These are phyloP conservation scores for Homarus gammarus DNA, from an alignment of 2,888 invertebrate genomes.

Conservation along the genomic window DNA sequence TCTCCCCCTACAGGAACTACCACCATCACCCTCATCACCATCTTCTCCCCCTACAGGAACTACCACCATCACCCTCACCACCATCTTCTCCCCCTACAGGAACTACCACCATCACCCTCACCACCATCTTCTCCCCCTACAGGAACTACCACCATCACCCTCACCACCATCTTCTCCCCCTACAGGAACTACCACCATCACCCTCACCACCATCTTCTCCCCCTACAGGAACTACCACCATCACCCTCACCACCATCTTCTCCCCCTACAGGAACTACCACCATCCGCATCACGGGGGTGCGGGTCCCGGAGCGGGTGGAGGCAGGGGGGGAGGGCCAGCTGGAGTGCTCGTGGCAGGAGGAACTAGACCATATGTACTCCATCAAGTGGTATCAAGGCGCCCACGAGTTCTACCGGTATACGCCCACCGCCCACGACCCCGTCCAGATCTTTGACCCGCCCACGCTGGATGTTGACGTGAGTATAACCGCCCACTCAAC, in stretches of 20 bases:
- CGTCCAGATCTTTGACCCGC: constrained; percentile 73
- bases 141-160: neutral
- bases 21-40: neutral
- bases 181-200: neutral
- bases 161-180: neutral
- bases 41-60: neutral
- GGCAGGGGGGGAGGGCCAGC: constrained; percentile 64
- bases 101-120: neutral
- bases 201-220: neutral
- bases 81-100: neutral
- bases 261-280: neutral
- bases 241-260: neutral
- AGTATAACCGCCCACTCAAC: constrained; percentile 29
- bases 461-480: constrained; percentile 75
- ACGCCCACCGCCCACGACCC: constrained; percentile 73
- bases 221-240: neutral
- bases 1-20: neutral
- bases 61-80: neutral
- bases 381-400: constrained; percentile 77
- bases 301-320: constrained; percentile 51
- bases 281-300: constrained; percentile 53
- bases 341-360: constrained; percentile 66
- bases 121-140: too few species aligned
- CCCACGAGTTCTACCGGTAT: constrained; percentile 76
- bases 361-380: constrained; percentile 77